phyloP scores from a whole-genome alignment of 2,113 vertebrate genomes.

The Lethenteron reissneri region DNA sequence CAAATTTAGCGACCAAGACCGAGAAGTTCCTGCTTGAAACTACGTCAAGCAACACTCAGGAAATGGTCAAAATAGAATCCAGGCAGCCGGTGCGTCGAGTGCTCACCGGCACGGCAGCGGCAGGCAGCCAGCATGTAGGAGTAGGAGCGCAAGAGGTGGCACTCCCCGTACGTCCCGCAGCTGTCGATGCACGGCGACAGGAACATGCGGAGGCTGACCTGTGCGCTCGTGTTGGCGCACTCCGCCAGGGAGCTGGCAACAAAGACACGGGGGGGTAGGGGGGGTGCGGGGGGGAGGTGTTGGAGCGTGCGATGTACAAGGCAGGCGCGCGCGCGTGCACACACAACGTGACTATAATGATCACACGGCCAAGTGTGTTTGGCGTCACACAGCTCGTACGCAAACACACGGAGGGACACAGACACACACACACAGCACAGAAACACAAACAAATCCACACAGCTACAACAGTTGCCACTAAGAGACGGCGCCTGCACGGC shows the following conservation, averaged over 20 bases:
- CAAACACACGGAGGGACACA: no score
- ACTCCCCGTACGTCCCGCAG: slow-evolving; percentile 84
- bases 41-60: no score
- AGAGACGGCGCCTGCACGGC: no score
- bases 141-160: slow-evolving; percentile 87
- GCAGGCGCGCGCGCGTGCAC: not conserved
- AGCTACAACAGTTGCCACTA: no score
- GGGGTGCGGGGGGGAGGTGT: not conserved
- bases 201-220: slow-evolving; percentile 70
- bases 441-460: no score
- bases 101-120: slow-evolving; percentile 90
- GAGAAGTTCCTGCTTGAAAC: no score
- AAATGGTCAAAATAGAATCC: not conserved
- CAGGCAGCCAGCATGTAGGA: slow-evolving; percentile 90
- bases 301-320: not conserved
- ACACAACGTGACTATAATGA: no score
- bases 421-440: no score
- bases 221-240: slow-evolving; percentile 51
- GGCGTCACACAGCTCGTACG: no score
- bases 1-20: no score
- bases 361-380: no score
- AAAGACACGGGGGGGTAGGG: not conserved
- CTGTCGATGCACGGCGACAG: slow-evolving; percentile 86
- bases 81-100: not conserved
- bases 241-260: slow-evolving; percentile 17